Percentiles rank a stretch among this genome's conserved stretches.
Conservation (phyloP, 2,888 invertebrate genomes). For the Atrina japonica region DNA sequence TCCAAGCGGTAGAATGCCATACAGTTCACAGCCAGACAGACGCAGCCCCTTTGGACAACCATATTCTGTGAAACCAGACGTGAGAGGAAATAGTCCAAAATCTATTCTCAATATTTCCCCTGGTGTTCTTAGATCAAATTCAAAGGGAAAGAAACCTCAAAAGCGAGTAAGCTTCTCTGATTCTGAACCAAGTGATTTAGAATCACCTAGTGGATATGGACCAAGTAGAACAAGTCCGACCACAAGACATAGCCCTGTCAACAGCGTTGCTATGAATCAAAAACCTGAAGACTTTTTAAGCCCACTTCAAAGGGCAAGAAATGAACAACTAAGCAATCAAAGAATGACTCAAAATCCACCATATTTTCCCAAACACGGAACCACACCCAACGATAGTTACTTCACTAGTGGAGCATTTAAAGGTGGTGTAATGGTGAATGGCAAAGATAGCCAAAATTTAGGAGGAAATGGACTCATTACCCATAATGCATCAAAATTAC, state of each 20-base stretch:
- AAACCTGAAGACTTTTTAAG: constrained; percentile 10
- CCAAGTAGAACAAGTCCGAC: constrained; percentile 17
- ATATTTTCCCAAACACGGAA: background rate
- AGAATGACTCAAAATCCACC: background rate
- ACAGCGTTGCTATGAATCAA: constrained; percentile 2
- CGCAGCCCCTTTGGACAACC: background rate
- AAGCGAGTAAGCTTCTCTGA: constrained; percentile 71
- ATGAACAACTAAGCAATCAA: background rate
- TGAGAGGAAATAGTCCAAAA: constrained; percentile 32
- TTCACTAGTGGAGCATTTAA: constrained; percentile 21
- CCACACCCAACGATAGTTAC: constrained; percentile 9
- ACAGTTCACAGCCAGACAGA: background rate
- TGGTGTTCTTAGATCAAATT: constrained; percentile 19
- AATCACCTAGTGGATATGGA: constrained; percentile 22
- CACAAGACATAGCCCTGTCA: constrained; percentile 1
- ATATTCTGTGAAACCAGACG: background rate
- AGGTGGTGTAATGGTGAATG: constrained; percentile 12
- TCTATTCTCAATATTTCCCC: constrained; percentile 45
- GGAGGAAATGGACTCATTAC: constrained; percentile 10
- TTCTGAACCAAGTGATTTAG: constrained; percentile 58
- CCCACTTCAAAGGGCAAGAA: constrained; percentile 3
- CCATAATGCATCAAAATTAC: background rate
- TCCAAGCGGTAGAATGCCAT: constrained; percentile 9
- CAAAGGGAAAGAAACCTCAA: constrained; percentile 41
- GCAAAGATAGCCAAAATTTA: constrained; percentile 9